phyloP scores from a whole-genome alignment of 1,140 invertebrate genomes.

The Tachypleus tridentatus region DNA sequence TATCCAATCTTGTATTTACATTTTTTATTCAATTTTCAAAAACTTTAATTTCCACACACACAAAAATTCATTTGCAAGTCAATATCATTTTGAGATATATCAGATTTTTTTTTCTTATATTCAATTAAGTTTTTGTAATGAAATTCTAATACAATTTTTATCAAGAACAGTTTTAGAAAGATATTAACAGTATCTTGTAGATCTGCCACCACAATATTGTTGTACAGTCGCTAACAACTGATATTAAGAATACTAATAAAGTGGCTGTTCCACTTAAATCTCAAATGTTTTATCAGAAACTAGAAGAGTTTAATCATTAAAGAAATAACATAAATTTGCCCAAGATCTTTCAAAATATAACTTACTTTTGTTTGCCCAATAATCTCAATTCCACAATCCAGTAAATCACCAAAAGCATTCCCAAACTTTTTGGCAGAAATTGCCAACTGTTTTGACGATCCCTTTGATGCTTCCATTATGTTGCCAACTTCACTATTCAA shows the following conservation, averaged over 20 bases:
- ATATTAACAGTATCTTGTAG: too few relatives aligned
- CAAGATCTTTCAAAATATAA: not conserved
- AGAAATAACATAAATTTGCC: not conserved
- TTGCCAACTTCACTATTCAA: constrained; percentile 65
- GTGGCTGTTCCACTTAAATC: not conserved
- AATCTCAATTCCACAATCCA: constrained; percentile 65
- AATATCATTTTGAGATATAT: too few relatives aligned
- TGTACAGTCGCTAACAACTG: too few relatives aligned
- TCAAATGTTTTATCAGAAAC: not conserved
- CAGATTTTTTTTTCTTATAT: too few relatives aligned
- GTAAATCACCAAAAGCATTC: constrained; percentile 57
- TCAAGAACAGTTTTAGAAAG: too few relatives aligned
- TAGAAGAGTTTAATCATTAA: not conserved
- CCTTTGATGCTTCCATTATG: constrained; percentile 48
- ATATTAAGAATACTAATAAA: not conserved
- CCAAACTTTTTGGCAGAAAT: constrained; percentile 59
- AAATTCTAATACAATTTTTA: too few relatives aligned
- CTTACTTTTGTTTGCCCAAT: constrained; percentile 50
- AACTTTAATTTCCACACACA: too few relatives aligned
- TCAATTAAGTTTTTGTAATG: too few relatives aligned
- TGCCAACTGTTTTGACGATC: constrained; percentile 53
- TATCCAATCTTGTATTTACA: too few relatives aligned
- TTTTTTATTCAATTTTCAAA: too few relatives aligned
- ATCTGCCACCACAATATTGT: too few relatives aligned
- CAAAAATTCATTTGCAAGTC: too few relatives aligned